Conservation (phyloP, 2,888 invertebrate genomes). For the Tachystola acroxantha region DNA sequence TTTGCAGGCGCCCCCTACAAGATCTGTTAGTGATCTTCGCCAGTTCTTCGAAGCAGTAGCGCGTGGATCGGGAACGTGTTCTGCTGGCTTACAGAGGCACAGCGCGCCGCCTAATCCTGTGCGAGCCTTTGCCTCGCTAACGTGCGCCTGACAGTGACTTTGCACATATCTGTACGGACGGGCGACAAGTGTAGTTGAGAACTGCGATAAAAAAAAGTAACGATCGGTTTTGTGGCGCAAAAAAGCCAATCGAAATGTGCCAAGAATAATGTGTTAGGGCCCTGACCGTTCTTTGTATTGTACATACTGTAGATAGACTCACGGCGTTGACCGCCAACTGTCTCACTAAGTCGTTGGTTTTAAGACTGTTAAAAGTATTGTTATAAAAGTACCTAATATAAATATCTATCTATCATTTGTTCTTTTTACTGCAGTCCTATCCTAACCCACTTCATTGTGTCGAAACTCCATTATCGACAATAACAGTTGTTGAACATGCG, state of each 20-base stretch:
- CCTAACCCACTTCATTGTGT: slow-evolving; percentile 5
- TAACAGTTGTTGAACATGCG: slow-evolving; percentile 7
- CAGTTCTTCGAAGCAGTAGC: slow-evolving; percentile 83
- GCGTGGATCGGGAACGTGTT: slow-evolving; percentile 52
- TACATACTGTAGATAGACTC: slow-evolving; percentile 64
- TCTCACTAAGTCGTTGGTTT: slow-evolving; percentile 71
- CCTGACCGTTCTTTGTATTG: slow-evolving; percentile 25
- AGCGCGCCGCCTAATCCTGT: slow-evolving; percentile 54
- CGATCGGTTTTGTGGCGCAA: slow-evolving; percentile 3
- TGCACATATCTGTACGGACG: neutral
- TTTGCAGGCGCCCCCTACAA: slow-evolving; percentile 71
- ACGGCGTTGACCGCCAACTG: slow-evolving; percentile 59
- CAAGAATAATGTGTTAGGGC: slow-evolving; percentile 10
- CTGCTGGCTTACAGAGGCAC: slow-evolving; percentile 44
- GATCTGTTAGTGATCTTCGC: slow-evolving; percentile 82
- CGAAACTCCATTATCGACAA: slow-evolving; percentile 5
- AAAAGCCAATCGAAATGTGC: slow-evolving; percentile 9
- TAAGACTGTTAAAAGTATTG: slow-evolving; percentile 78
- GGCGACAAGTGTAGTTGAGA: slow-evolving; percentile 1
- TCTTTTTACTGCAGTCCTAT: slow-evolving; percentile 17
- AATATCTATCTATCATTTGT: slow-evolving; percentile 35
- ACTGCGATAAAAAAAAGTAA: slow-evolving; percentile 1
- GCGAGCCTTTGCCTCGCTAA: slow-evolving; percentile 60
- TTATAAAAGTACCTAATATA: slow-evolving; percentile 71
- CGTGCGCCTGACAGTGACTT: slow-evolving; percentile 47